Percentiles rank a stretch among this genome's conserved stretches.
phyloP scores from a whole-genome alignment of 2,113 vertebrate genomes.

The Merops nubicus region DNA sequence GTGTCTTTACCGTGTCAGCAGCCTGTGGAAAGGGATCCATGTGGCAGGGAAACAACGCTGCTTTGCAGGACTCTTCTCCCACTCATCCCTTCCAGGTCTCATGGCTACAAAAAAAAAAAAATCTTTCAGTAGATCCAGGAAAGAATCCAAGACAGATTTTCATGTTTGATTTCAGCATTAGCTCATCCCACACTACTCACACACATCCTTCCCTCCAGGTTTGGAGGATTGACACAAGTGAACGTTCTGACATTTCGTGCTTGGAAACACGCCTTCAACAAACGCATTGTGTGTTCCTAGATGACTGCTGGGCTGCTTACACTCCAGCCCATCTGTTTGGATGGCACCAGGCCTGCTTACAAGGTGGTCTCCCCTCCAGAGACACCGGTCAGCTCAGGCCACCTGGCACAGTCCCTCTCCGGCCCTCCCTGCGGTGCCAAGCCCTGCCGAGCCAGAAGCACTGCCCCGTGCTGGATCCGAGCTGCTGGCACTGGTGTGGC shows the following conservation, averaged over 20 bases:
- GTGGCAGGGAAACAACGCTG: not conserved
- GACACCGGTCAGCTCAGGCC: not conserved
- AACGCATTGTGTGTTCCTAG: constrained; percentile 41
- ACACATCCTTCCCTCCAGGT: not conserved
- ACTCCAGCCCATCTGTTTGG: constrained; percentile 48
- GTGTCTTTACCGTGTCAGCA: constrained; percentile 7
- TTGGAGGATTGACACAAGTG: not conserved
- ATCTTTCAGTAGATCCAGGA: not conserved
- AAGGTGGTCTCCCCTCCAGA: constrained; percentile 39
- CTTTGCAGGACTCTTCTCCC: not conserved
- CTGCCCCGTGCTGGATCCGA: not conserved
- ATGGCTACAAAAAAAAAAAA: not conserved
- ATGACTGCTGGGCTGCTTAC: not conserved
- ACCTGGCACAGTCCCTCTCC: not conserved
- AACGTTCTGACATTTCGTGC: not conserved
- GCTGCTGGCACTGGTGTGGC: not conserved
- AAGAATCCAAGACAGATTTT: constrained; percentile 30
- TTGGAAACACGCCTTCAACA: constrained; percentile 25
- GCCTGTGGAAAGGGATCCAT: not conserved
- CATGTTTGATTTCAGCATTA: not conserved
- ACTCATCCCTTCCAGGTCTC: not conserved
- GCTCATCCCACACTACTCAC: not conserved
- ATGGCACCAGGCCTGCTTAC: constrained; percentile 55
- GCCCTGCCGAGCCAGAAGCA: not conserved
- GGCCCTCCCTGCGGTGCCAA: not conserved